These are phyloP conservation scores for Nasonovia ribisnigri DNA, from an alignment of 2,888 invertebrate genomes.

Conservation along the genomic window DNA sequence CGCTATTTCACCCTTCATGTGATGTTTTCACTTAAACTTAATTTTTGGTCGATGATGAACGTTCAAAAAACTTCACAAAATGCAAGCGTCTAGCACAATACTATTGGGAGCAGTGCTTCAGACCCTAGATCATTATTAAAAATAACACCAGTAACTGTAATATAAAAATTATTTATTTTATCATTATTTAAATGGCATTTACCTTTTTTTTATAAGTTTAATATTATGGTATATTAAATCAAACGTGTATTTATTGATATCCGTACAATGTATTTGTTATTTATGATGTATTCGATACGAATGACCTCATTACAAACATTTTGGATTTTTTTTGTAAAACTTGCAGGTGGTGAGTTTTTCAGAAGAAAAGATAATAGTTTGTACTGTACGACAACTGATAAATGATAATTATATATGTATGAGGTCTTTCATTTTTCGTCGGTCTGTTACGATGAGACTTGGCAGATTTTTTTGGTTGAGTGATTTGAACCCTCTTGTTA, in stretches of 20 bases:
- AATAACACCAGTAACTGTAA: not conserved
- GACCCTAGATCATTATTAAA: too few relatives aligned
- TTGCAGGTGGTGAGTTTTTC: not conserved
- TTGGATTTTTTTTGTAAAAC: not conserved
- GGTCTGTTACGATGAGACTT: not conserved
- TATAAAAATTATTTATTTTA: too few relatives aligned
- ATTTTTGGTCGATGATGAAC: not conserved
- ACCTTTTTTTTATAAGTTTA: not conserved
- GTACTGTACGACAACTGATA: too few relatives aligned
- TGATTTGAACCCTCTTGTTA: conserved; percentile 2
- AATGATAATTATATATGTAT: not conserved
- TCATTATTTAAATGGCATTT: not conserved
- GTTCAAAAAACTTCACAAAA: not conserved
- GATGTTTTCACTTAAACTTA: not conserved
- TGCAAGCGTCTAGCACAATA: not conserved
- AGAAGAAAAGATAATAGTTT: not conserved
- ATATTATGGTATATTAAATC: not conserved
- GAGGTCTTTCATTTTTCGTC: not conserved
- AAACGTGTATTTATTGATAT: not conserved
- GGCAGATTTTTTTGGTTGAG: not conserved
- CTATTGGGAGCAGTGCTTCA: not conserved
- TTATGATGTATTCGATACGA: not conserved
- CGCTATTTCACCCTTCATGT: too few relatives aligned
- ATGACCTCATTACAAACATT: not conserved
- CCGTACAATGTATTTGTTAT: not conserved